phyloP scores from a whole-genome alignment of 2,888 invertebrate species.

The Malthinus flaveolus region DNA sequence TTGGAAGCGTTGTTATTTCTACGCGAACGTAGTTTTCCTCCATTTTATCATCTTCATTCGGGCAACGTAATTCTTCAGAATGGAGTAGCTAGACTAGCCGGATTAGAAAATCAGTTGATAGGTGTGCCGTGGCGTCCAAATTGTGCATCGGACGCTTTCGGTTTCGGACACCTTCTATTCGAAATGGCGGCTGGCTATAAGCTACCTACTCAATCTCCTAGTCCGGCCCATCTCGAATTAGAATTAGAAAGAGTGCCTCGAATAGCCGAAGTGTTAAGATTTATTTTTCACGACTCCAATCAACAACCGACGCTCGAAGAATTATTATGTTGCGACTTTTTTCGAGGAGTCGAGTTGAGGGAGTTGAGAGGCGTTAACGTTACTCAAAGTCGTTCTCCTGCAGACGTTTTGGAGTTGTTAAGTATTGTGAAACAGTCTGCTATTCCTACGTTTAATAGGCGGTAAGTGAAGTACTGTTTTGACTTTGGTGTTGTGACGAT shows the following conservation, averaged over 20 bases:
- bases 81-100: conserved; percentile 86
- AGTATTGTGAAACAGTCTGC: conserved; percentile 45
- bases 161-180: conserved; percentile 83
- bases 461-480: conserved; percentile 40
- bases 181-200: conserved; percentile 91
- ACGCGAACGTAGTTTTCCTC: conserved; percentile 84
- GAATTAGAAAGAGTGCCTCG: conserved; percentile 73
- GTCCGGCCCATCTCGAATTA: conserved; percentile 71
- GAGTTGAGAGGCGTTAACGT: conserved; percentile 84
- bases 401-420: conserved; percentile 47
- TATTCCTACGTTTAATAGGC: conserved; percentile 43
- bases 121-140: conserved; percentile 67
- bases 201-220: conserved; percentile 72
- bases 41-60: conserved; percentile 83
- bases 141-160: conserved; percentile 66
- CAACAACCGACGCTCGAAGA: conserved; percentile 81
- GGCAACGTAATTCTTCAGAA: conserved; percentile 92
- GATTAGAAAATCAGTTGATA: conserved; percentile 82
- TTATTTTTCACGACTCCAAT: conserved; percentile 59
- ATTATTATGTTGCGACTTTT: conserved; percentile 79
- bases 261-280: conserved; percentile 53
- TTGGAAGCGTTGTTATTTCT: conserved; percentile 84
- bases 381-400: conserved; percentile 54
- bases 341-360: conserved; percentile 84
- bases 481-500: conserved; percentile 13